Evolutionary conservation across 2,797 vertebrate genomes (phyloP).

Genomic region (Mustela erminea): DNA sequence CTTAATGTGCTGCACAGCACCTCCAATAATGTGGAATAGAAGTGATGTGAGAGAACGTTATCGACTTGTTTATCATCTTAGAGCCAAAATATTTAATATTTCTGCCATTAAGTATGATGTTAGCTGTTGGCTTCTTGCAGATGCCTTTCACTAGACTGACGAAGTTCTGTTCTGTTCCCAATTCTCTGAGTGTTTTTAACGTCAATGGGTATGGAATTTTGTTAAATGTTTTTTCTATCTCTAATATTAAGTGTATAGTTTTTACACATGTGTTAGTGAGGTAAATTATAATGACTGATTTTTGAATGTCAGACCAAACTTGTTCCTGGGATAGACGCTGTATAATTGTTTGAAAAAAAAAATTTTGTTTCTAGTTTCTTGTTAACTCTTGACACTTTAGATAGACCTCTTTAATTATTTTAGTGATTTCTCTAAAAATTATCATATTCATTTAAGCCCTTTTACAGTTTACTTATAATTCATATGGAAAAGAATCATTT

Average conservation of each 20-base stretch:
- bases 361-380: neutral
- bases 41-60: neutral
- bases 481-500: neutral
- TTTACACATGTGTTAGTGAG: neutral
- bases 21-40: neutral
- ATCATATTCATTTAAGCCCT: neutral
- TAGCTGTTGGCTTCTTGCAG: neutral
- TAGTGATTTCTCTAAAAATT: neutral
- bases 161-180: neutral
- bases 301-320: neutral
- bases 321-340: neutral
- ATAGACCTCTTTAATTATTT: neutral
- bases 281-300: neutral
- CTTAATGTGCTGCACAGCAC: neutral
- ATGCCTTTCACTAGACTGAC: neutral
- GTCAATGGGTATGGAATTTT: neutral
- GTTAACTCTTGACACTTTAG: neutral
- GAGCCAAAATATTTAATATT: neutral
- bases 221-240: neutral
- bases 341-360: neutral
- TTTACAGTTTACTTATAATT: neutral
- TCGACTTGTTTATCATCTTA: neutral
- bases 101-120: neutral
- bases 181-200: neutral
- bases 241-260: neutral